These are phyloP conservation scores for Drosophila cardini DNA, from an alignment of 1,140 invertebrate species.

Conservation along the genomic window DNA sequence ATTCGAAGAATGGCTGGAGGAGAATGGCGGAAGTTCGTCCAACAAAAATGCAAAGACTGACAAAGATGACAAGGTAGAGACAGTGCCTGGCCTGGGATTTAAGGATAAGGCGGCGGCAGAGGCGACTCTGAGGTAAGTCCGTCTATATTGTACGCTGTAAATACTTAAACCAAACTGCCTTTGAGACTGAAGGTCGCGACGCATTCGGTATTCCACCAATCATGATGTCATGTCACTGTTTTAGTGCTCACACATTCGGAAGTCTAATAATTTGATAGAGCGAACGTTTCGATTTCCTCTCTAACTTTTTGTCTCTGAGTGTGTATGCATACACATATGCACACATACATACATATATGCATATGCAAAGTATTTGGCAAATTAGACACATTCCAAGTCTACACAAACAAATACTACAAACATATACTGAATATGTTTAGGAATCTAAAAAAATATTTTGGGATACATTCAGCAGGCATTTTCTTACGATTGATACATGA, in stretches of 20 bases:
- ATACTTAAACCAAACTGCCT: background rate
- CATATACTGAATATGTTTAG: slow-evolving; percentile 16
- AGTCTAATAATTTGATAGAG: slow-evolving; percentile 61
- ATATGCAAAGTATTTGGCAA: slow-evolving; percentile 9
- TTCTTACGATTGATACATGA: background rate
- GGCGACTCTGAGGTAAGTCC: slow-evolving; percentile 84
- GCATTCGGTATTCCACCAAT: slow-evolving; percentile 9
- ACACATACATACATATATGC: slow-evolving; percentile 25
- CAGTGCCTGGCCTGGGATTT: slow-evolving; percentile 88
- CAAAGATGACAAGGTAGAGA: slow-evolving; percentile 85
- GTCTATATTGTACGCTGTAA: background rate
- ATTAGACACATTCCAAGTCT: slow-evolving; percentile 17
- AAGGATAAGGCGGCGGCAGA: slow-evolving; percentile 87
- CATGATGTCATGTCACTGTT: slow-evolving; percentile 76
- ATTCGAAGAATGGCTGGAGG: slow-evolving; percentile 88
- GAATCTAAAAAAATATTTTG: background rate
- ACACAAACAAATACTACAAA: slow-evolving; percentile 24
- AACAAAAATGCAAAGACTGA: slow-evolving; percentile 85
- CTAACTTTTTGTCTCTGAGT: slow-evolving; percentile 22
- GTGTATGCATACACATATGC: slow-evolving; percentile 11
- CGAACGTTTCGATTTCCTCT: slow-evolving; percentile 28
- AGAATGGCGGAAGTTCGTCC: slow-evolving; percentile 86
- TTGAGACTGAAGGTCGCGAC: slow-evolving; percentile 29
- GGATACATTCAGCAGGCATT: background rate
- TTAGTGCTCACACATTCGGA: slow-evolving; percentile 58